Conservation (phyloP, 2,888 invertebrate species). For the Erebia ligea region DNA sequence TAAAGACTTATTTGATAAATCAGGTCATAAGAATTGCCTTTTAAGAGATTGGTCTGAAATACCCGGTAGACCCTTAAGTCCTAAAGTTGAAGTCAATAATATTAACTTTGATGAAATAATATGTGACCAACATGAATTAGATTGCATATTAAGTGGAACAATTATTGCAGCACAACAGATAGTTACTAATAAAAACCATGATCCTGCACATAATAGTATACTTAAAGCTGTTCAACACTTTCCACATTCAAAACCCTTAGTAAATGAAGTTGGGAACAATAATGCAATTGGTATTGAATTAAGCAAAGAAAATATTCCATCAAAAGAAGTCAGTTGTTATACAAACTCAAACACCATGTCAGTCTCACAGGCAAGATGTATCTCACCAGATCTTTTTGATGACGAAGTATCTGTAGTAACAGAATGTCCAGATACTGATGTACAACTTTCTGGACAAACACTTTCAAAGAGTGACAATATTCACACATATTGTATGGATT, state of each 20-base stretch:
- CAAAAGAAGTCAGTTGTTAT: background rate
- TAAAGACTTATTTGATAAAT: constrained; percentile 69
- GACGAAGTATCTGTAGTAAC: constrained; percentile 59
- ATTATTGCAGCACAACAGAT: constrained; percentile 55
- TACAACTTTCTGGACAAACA: constrained; percentile 35
- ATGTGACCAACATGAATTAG: constrained; percentile 65
- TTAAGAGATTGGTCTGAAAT: constrained; percentile 85
- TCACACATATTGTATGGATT: constrained; percentile 51
- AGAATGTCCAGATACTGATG: constrained; percentile 39
- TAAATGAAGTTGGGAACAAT: background rate
- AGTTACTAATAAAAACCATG: constrained; percentile 44
- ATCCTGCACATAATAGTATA: constrained; percentile 8
- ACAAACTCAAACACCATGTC: background rate
- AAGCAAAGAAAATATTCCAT: background rate
- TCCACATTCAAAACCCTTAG: background rate
- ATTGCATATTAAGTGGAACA: constrained; percentile 66
- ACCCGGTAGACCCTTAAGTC: constrained; percentile 85
- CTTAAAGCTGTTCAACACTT: background rate
- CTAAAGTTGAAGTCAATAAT: constrained; percentile 51
- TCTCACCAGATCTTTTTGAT: constrained; percentile 78
- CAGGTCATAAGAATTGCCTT: constrained; percentile 61
- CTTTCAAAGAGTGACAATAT: constrained; percentile 20
- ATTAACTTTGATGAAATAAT: constrained; percentile 62
- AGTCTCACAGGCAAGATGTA: constrained; percentile 51
- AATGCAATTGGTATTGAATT: constrained; percentile 4